Percentiles rank a stretch among this genome's conserved stretches.
phyloP scores from a whole-genome alignment of 2,113 vertebrate genomes.

The Leucopsar rothschildi region DNA sequence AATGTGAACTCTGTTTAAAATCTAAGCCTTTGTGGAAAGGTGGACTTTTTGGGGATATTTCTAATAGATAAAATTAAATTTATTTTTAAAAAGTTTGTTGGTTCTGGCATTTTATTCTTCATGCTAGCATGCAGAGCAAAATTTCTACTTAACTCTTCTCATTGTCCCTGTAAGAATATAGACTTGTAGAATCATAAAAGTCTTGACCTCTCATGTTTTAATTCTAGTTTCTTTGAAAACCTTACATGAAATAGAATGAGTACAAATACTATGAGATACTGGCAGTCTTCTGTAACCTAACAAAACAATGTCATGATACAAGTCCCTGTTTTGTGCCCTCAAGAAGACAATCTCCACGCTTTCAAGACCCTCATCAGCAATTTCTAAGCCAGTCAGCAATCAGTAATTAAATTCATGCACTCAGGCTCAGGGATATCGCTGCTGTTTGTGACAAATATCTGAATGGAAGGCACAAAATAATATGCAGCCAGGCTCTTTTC shows the following conservation, averaged over 20 bases:
- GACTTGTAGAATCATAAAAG: not conserved
- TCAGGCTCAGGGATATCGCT: not conserved
- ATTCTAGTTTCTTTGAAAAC: not conserved
- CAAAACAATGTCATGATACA: not conserved
- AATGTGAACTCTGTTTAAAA: conserved; percentile 26
- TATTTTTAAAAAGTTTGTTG: conserved; percentile 68
- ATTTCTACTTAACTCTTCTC: not conserved
- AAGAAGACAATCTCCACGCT: not conserved
- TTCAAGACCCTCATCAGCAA: not conserved
- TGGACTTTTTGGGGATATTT: conserved; percentile 60
- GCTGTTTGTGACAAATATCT: not conserved
- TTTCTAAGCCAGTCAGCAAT: not conserved
- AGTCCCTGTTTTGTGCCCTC: not conserved
- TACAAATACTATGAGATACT: not conserved
- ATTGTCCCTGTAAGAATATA: not conserved
- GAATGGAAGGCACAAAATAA: not conserved
- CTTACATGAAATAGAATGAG: not conserved
- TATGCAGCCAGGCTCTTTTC: not conserved
- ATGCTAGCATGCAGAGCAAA: not conserved
- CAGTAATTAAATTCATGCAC: not conserved
- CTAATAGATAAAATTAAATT: conserved; percentile 71
- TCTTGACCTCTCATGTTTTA: not conserved
- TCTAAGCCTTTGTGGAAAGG: conserved; percentile 35
- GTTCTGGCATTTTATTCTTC: not conserved
- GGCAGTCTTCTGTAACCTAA: not conserved